Evolutionary conservation across 1,140 invertebrate species (phyloP).

Genomic region (Heliconius hermathena): DNA sequence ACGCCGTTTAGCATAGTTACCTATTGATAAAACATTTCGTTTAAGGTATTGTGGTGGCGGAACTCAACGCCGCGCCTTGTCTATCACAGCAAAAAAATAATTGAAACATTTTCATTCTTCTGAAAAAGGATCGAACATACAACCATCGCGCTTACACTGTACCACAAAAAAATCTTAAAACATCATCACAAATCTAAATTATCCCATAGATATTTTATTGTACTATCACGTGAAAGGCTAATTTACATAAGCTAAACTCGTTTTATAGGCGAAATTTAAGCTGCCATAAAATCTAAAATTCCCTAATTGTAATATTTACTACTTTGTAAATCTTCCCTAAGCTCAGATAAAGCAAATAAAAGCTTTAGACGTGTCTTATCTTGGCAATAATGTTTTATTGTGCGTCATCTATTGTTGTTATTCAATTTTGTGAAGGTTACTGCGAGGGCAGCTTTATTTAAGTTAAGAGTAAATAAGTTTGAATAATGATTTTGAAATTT

Average conservation of each 20-base stretch:
- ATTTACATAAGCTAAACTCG: neutral
- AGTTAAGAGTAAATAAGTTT: neutral
- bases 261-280: conserved; percentile 16
- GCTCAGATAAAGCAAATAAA: conserved; percentile 42
- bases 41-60: too few relatives aligned
- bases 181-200: neutral
- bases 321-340: conserved; percentile 49
- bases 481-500: neutral
- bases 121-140: too few relatives aligned
- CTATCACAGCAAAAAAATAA: too few relatives aligned
- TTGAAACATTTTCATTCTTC: too few relatives aligned
- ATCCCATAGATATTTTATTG: neutral
- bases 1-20: too few relatives aligned
- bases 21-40: too few relatives aligned
- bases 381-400: conserved; percentile 23
- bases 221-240: neutral
- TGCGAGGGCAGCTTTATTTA: neutral
- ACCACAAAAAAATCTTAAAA: too few relatives aligned
- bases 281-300: conserved; percentile 48
- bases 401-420: conserved; percentile 20
- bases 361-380: conserved; percentile 37
- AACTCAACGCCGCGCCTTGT: too few relatives aligned
- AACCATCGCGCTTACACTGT: too few relatives aligned
- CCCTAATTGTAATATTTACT: conserved; percentile 62
- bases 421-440: neutral